A percentile compares a stretch with the other conserved stretches of the same genome.
These are phyloP conservation scores for Ceratitis capitata DNA, from an alignment of 1,140 invertebrate genomes.

Conservation along the genomic window DNA sequence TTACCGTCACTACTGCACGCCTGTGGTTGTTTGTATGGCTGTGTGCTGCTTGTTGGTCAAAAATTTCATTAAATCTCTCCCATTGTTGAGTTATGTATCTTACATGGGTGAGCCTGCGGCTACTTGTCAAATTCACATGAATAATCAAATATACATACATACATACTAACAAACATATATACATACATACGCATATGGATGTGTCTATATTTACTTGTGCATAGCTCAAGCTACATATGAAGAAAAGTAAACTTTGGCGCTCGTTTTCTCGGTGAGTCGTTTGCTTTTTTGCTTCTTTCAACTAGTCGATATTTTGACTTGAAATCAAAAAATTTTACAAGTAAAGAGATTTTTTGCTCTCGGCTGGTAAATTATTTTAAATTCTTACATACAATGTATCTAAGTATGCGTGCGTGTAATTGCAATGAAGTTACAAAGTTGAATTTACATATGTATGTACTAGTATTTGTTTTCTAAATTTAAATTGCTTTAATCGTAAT, in stretches of 20 bases:
- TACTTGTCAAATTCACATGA: constrained; percentile 16
- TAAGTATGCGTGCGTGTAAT: too few relatives aligned
- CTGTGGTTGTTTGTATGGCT: too few relatives aligned
- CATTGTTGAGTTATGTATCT: constrained; percentile 33
- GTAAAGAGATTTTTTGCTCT: neutral
- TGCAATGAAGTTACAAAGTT: too few relatives aligned
- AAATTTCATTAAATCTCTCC: constrained; percentile 34
- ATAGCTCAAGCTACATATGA: neutral
- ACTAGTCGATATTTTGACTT: neutral
- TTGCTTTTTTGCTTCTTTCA: neutral
- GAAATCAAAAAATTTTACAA: constrained; percentile 1
- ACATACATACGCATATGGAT: neutral
- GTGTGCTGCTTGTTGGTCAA: constrained; percentile 16
- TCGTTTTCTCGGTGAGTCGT: neutral
- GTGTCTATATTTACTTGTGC: too few relatives aligned
- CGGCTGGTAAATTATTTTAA: too few relatives aligned
- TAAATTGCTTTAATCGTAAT: too few relatives aligned
- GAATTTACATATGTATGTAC: too few relatives aligned
- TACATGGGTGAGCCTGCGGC: constrained; percentile 17
- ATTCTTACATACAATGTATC: too few relatives aligned
- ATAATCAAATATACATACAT: neutral
- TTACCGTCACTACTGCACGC: neutral
- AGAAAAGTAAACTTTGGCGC: neutral
- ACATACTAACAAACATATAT: neutral
- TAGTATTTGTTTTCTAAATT: too few relatives aligned